Evolutionary conservation across 2,888 invertebrate genomes (phyloP), one percentile per base, ranked within the genome.

Genomic region (Cistogaster globosa): DNA sequence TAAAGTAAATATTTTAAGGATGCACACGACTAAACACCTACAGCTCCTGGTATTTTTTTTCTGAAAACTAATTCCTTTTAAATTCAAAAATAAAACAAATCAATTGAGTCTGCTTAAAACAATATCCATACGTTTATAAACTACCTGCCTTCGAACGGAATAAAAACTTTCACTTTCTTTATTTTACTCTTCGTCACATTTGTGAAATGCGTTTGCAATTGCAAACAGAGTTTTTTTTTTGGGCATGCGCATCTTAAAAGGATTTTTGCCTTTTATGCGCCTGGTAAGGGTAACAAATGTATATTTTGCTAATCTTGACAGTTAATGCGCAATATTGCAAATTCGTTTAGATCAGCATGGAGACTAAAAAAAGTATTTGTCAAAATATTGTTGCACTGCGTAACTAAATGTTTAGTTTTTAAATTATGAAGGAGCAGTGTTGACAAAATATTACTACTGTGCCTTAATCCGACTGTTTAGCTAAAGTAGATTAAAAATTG

Each of bases 361-460:
- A 22, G 7, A 12, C 9, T 5, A 42, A 11, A 20, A 16, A 22
- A 63, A 58, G 11, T 42, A 7, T 63, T 45, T 72, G 67, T 45
- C 67, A 67, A 69, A 75, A 69, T 57, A 79, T 75, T 68, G 36
- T 42, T 16, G 14, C 32, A 16, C 0, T 6, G 69, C 36, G 36
- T 74, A 65, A 63, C 53, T 53, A 77, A 71, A 72, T 71, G 22
- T 16, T 12, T 20, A 45, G 9, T 53, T 65, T 77, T 76, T 2
- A 72, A 53, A 14, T 32, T 16, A 5, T 68, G 32, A 20, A 60
- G 80, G 84, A 76, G 84, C 72, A 18, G 38, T 84, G 80, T 80
- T 84, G 80, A 84, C 84, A 76, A 77, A 77, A 72, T 58, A 63
- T 38, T n/a, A 84, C 76, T 68, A 72, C 62, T 69, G 76, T 38